These are phyloP conservation scores for Cotesia chilonis DNA, from an alignment of 1,140 invertebrate species.

Conservation along the genomic window DNA sequence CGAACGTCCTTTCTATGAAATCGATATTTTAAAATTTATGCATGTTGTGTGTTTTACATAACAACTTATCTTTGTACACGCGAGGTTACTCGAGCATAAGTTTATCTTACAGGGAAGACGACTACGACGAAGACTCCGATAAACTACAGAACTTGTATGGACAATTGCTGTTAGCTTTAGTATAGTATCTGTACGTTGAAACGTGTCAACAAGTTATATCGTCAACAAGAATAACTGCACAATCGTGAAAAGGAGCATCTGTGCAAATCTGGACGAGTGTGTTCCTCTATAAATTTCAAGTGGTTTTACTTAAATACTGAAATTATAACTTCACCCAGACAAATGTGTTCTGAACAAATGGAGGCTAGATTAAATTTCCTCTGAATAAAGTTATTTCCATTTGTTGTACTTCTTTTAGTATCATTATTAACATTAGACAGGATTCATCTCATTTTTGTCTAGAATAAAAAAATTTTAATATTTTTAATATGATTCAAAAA, in stretches of 20 bases:
- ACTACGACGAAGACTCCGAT: slow-evolving; percentile 29
- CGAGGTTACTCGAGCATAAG: not conserved
- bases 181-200: slow-evolving; percentile 5
- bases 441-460: too few species aligned
- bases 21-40: slow-evolving; percentile 35
- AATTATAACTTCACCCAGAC: too few species aligned
- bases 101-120: slow-evolving; percentile 1
- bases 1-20: slow-evolving; percentile 18
- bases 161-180: slow-evolving; percentile 4
- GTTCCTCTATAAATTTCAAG: not conserved
- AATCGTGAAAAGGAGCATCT: not conserved
- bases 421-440: too few species aligned
- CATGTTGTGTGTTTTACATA: slow-evolving; percentile 37
- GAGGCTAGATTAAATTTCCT: too few species aligned
- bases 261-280: not conserved
- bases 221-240: slow-evolving; percentile 19
- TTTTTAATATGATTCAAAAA: too few species aligned
- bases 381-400: too few species aligned
- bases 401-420: too few species aligned
- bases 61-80: slow-evolving; percentile 36
- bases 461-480: too few species aligned
- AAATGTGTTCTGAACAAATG: too few species aligned
- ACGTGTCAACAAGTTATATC: slow-evolving; percentile 36
- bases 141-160: slow-evolving; percentile 43
- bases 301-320: too few species aligned